Evolutionary conservation across 2,797 vertebrate species (phyloP).

Genomic region (Gambelia wislizenii): DNA sequence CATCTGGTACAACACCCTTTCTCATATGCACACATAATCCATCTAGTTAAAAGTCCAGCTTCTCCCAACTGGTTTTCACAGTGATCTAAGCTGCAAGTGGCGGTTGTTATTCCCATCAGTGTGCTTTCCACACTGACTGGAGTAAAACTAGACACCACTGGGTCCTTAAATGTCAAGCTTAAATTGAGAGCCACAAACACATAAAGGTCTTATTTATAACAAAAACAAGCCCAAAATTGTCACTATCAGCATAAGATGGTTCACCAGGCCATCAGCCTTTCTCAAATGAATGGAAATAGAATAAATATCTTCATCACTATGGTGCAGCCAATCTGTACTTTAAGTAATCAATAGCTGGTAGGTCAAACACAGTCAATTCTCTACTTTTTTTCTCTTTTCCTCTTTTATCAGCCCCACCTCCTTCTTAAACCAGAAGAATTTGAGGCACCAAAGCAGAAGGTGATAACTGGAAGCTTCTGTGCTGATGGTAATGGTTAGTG

Average conservation of each 20-base stretch:
- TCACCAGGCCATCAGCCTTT: neutral
- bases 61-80: neutral
- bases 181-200: neutral
- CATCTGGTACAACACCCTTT: neutral
- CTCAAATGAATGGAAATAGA: neutral
- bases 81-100: neutral
- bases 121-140: neutral
- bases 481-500: neutral
- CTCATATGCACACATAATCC: neutral
- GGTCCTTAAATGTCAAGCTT: neutral
- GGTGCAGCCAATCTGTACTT: neutral
- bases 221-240: neutral
- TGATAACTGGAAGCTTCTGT: neutral
- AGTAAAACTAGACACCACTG: neutral
- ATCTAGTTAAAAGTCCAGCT: neutral
- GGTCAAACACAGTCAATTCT: neutral
- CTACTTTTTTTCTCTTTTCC: neutral
- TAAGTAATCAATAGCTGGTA: too few species aligned
- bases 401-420: neutral
- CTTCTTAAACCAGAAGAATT: neutral
- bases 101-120: too few species aligned
- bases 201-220: neutral
- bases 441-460: neutral
- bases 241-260: neutral
- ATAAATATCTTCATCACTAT: neutral